Conservation (phyloP, 2,113 vertebrate species). For the Tretioscincus oriximinensis region DNA sequence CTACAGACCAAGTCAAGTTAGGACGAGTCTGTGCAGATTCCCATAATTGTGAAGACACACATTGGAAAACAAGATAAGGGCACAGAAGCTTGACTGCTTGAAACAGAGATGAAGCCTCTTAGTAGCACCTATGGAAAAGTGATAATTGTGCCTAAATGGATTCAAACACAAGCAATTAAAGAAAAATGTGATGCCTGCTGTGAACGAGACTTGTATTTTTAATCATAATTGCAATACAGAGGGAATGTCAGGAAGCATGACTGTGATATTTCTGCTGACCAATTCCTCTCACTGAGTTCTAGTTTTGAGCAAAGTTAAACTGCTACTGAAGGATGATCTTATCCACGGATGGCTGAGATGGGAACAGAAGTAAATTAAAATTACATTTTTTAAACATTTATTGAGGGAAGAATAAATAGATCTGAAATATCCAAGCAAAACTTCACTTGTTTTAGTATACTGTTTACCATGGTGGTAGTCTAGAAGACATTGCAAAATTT, state of each 20-base stretch:
- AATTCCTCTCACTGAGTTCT: neutral
- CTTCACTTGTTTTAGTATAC: neutral
- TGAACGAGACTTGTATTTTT: conserved; percentile 23
- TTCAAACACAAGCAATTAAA: conserved; percentile 76
- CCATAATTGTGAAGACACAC: neutral
- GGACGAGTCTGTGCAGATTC: fast-evolving
- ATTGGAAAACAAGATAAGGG: conserved; percentile 1
- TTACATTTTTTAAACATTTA: neutral
- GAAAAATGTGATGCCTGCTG: conserved; percentile 66
- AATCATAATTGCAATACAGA: conserved; percentile 64
- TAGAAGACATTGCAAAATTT: too few relatives aligned
- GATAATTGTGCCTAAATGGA: conserved; percentile 70
- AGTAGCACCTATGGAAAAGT: conserved; percentile 69
- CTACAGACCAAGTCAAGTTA: fast-evolving
- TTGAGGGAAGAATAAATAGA: neutral
- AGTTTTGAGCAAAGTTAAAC: neutral
- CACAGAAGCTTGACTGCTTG: conserved; percentile 12
- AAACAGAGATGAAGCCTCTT: conserved; percentile 50
- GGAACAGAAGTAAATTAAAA: neutral
- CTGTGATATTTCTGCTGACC: neutral
- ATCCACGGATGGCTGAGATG: neutral
- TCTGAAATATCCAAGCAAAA: neutral
- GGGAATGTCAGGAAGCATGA: conserved; percentile 47
- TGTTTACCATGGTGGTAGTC: neutral
- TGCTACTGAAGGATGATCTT: neutral